Percentiles rank a stretch among this genome's conserved stretches.
These are phyloP conservation scores for Lissonota sp. DNA, from an alignment of 2,888 invertebrate species.

Conservation along the genomic window DNA sequence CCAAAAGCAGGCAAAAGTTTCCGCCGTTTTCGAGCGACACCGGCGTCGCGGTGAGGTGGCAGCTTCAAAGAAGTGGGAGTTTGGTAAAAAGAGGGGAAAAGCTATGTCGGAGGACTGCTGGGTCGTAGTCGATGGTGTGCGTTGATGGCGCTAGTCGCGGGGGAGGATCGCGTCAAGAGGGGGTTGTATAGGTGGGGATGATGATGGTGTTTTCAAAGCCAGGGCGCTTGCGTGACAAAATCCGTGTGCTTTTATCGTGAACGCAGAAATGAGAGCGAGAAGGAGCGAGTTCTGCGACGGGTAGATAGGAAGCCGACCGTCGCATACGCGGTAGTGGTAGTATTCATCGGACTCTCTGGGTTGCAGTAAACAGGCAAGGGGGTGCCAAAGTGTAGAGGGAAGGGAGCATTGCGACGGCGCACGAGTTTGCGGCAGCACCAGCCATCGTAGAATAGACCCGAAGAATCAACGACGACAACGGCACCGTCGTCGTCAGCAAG, in stretches of 20 bases:
- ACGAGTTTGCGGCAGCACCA: constrained; percentile 63
- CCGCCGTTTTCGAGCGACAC: constrained; percentile 63
- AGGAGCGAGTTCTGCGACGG: not conserved
- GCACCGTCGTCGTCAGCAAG: constrained; percentile 54
- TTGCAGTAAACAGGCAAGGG: not conserved
- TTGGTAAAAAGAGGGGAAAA: not conserved
- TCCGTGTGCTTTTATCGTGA: constrained; percentile 55
- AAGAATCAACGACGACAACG: constrained; percentile 25
- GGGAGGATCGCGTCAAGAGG: constrained; percentile 25
- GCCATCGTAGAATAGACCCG: constrained; percentile 54
- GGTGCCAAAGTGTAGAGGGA: not conserved
- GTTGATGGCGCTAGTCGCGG: constrained; percentile 38
- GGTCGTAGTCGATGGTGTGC: constrained; percentile 35
- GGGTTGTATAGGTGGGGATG: constrained; percentile 32
- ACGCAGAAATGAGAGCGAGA: constrained; percentile 43
- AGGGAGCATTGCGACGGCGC: constrained; percentile 60
- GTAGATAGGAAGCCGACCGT: constrained; percentile 27
- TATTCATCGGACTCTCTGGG: not conserved
- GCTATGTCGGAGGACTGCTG: constrained; percentile 36
- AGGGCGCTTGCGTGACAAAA: constrained; percentile 61
- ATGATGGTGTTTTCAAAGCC: constrained; percentile 56
- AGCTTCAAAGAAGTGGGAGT: constrained; percentile 26
- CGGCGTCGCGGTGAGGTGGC: constrained; percentile 54
- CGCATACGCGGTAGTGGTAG: constrained; percentile 13
- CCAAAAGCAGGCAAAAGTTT: too few species aligned